A percentile compares a stretch with the other conserved stretches of the same genome.
Conservation (phyloP, 2,113 vertebrate genomes). For the Tachysurus vachellii region DNA sequence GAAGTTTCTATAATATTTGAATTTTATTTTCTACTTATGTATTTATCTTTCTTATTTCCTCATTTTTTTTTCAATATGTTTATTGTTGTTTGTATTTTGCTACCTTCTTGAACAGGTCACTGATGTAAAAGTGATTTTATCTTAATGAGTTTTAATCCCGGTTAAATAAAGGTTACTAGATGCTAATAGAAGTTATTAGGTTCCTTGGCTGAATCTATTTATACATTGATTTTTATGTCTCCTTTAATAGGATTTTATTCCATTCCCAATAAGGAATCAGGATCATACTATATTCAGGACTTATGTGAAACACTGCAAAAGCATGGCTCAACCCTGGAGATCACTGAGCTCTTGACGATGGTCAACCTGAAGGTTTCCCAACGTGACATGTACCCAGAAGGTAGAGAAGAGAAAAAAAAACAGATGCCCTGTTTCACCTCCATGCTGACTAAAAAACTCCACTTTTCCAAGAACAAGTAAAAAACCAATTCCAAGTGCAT, state of each 20-base stretch:
- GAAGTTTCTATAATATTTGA: no score
- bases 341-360: constrained; percentile 88
- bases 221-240: not conserved
- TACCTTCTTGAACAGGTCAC: no score
- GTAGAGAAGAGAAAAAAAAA: constrained; percentile 84
- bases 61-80: no score
- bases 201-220: not conserved
- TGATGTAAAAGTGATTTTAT: no score
- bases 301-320: constrained; percentile 81
- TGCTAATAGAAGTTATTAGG: not conserved
- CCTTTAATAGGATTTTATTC: constrained; percentile 84
- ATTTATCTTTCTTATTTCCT: no score
- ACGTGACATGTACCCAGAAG: constrained; percentile 64
- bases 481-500: not conserved
- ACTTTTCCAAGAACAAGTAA: constrained; percentile 76
- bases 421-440: constrained; percentile 96
- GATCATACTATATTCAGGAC: constrained; percentile 95
- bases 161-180: no score
- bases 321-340: constrained; percentile 79
- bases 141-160: no score
- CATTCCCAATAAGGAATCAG: constrained; percentile 80
- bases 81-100: no score
- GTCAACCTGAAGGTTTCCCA: constrained; percentile 89
- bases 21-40: no score
- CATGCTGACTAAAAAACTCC: constrained; percentile 92